Base-by-base conservation (phyloP, 2,888 invertebrate species). In the Drosophila kambysellisi region DNA sequence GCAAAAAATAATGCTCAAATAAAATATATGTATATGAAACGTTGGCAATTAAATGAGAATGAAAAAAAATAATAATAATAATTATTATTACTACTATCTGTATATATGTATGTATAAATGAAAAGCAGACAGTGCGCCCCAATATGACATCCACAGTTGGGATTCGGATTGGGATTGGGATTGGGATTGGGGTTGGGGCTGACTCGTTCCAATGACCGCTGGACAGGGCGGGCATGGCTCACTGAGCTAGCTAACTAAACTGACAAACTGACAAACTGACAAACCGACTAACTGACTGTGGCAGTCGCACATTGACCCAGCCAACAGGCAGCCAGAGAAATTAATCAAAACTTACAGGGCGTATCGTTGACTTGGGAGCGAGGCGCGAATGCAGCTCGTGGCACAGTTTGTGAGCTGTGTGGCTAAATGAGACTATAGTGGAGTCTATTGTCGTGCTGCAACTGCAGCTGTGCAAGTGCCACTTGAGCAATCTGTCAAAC, bases 1-100 rank as follows among this genome's bases (percentile, higher is more conserved):
- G 48, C 43, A 29, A 35, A 51, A 69, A 70, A 74, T 69, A 76
- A 67, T 69, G 76, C 70, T 87, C 81, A 89, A 79, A 77, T 73
- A 84, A 86, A 86, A 90, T 90, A 81, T 89, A 87, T 82, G 88
- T 87, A 87, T 82, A 90, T 87, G 90, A 87, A 87, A 76, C 83
- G 87, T 90, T 90, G 82, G 87, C 87, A 90, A 81, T 90, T 87
- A 90, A 89, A 88, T 73, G 76, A 74, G 59, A 64, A 88, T 84
- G 72, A 77, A 74, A 60, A 65, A 48, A 39, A 41, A 43, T 20
- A 53, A 69, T 62, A 50, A 70, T 74, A 48, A 77, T 20, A 53
- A 69, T 62, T 43, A 70, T 74, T 41, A 77, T 76, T 63, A 66
- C 66, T 65, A 66, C 65, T 72, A 80, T 79, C 75, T 80, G 71